Evolutionary conservation across 2,797 vertebrate genomes (phyloP).

Genomic region (Artibeus lituratus): DNA sequence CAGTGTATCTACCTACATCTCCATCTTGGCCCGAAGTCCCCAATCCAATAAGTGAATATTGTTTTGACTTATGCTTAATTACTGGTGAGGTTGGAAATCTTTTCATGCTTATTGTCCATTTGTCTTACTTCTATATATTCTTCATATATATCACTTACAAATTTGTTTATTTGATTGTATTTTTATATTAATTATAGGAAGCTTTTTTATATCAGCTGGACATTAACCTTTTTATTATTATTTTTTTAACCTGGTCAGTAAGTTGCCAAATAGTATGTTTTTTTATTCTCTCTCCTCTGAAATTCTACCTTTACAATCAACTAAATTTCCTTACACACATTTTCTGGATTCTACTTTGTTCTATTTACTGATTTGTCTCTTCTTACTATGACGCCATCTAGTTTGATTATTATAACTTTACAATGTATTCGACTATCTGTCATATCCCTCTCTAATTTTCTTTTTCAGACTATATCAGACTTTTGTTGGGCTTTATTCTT

Average conservation of each 20-base stretch:
- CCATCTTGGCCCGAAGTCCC: too few species aligned
- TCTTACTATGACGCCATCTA: neutral
- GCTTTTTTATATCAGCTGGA: neutral
- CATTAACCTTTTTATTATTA: neutral
- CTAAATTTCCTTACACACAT: neutral
- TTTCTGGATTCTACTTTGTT: neutral
- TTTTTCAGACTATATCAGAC: neutral
- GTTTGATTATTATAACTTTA: neutral
- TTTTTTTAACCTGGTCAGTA: neutral
- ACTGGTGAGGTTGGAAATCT: neutral
- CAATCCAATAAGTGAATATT: neutral
- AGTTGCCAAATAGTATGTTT: neutral
- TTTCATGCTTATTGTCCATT: neutral
- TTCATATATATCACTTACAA: neutral
- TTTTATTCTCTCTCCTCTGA: neutral
- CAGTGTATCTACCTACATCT: too few species aligned
- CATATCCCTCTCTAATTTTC: neutral
- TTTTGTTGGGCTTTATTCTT: neutral
- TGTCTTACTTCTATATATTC: neutral
- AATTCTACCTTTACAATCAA: neutral
- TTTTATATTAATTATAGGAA: neutral
- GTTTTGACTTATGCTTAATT: neutral
- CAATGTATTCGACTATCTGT: neutral
- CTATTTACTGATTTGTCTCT: neutral
- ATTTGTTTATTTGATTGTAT: neutral